A percentile compares a stretch with the other conserved stretches of the same genome.
Evolutionary conservation across 2,113 vertebrate genomes (phyloP).

Genomic region (Struthidea cinerea): DNA sequence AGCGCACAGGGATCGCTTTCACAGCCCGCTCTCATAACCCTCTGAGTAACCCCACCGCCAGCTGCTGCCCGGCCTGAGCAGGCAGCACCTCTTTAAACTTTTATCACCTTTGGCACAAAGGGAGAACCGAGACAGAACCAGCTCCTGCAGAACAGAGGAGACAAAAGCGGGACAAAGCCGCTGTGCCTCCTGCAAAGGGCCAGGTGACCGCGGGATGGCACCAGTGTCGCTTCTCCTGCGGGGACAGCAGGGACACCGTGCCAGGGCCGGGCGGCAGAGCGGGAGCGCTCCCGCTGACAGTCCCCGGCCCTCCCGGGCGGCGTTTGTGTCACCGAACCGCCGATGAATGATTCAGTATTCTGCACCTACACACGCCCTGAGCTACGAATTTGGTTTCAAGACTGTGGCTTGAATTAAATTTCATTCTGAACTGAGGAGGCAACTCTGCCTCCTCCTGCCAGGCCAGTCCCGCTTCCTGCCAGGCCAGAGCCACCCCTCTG

Average conservation of each 20-base stretch:
- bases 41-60: background rate
- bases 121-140: background rate
- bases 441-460: background rate
- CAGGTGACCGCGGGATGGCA: constrained; percentile 22
- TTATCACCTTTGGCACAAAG: background rate
- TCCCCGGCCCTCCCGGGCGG: fast-evolving
- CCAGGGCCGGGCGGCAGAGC: background rate
- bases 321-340: background rate
- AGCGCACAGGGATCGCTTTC: background rate
- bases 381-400: background rate
- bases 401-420: background rate
- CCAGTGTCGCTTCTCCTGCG: fast-evolving
- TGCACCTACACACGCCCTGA: fast-evolving
- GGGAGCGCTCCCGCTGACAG: background rate
- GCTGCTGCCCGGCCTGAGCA: background rate
- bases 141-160: background rate
- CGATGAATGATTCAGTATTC: fast-evolving
- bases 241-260: background rate
- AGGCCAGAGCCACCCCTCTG: background rate
- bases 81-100: background rate
- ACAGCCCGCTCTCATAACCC: background rate
- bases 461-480: fast-evolving
- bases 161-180: background rate
- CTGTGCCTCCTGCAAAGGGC: background rate
- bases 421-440: background rate